Evolutionary conservation across 2,888 invertebrate species (phyloP).

Genomic region (Geophilus truncorum): DNA sequence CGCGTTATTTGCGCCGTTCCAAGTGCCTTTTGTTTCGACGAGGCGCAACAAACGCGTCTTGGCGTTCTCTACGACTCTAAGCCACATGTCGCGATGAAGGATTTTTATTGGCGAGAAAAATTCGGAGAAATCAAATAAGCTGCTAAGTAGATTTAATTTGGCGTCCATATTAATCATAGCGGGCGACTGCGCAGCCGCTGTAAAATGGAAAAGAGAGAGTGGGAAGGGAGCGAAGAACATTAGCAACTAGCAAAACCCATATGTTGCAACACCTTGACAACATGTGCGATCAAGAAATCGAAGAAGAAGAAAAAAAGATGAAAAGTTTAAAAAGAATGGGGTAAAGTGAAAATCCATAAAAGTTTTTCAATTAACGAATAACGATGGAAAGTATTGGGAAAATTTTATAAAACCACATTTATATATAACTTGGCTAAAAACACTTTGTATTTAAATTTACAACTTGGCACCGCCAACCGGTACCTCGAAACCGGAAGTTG

Average conservation of each 20-base stretch:
- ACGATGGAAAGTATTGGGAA: no score
- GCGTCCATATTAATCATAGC: conserved; percentile 12
- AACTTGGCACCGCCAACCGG: no score
- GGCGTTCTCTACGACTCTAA: neutral
- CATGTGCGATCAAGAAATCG: neutral
- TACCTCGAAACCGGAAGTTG: neutral
- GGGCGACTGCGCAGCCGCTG: neutral
- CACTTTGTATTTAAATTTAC: no score
- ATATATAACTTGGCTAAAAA: no score
- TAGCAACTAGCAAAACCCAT: neutral
- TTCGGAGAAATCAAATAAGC: neutral
- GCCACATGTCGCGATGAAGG: neutral
- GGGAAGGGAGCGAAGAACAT: neutral
- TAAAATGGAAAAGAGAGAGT: neutral
- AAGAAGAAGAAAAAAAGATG: neutral
- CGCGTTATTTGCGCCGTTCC: neutral
- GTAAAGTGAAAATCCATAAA: neutral
- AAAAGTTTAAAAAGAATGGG: neutral
- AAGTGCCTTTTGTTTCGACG: neutral
- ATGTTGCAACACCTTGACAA: neutral
- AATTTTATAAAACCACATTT: no score
- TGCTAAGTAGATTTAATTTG: conserved; percentile 18
- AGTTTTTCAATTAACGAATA: neutral
- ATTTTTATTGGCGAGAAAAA: conserved; percentile 12
- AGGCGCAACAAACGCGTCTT: neutral